phyloP scores from a whole-genome alignment of 2,888 invertebrate species.

The Drosophila anomalipes region DNA sequence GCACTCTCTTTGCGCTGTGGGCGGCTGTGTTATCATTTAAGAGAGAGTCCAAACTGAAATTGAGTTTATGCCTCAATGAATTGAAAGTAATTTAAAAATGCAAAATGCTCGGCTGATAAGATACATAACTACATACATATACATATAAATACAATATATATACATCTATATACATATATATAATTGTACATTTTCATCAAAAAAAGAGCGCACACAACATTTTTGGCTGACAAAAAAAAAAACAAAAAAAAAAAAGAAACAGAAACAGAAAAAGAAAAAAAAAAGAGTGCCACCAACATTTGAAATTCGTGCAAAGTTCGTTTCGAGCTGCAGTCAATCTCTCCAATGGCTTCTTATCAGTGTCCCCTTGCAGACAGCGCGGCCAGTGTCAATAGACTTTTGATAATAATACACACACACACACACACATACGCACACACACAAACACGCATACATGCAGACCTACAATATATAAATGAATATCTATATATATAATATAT shows the following conservation, averaged over 20 bases:
- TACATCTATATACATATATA: not conserved
- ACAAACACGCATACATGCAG: not conserved
- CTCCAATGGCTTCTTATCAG: slow-evolving; percentile 66
- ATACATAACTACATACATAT: not conserved
- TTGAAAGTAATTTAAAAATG: slow-evolving; percentile 24
- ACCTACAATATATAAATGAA: not conserved
- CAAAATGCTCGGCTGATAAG: slow-evolving; percentile 22
- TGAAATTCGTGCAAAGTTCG: slow-evolving; percentile 60
- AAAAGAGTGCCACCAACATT: slow-evolving; percentile 3
- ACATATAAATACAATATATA: not conserved
- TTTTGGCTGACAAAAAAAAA: slow-evolving; percentile 12
- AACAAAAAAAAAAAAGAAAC: slow-evolving; percentile 10
- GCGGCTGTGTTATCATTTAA: slow-evolving; percentile 42
- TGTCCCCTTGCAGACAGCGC: slow-evolving; percentile 66
- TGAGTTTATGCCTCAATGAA: slow-evolving; percentile 1
- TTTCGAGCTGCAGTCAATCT: slow-evolving; percentile 42
- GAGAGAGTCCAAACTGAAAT: slow-evolving; percentile 34
- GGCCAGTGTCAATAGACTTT: slow-evolving; percentile 74
- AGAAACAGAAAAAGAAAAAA: not conserved
- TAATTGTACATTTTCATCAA: not conserved
- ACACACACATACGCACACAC: not conserved
- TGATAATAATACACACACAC: slow-evolving; percentile 36
- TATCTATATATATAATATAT: not conserved
- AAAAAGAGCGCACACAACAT: slow-evolving; percentile 2
- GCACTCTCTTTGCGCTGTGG: not conserved